Percentiles rank a stretch among this genome's conserved stretches.
These are phyloP conservation scores for Vicugna pacos DNA, from an alignment of 2,113 vertebrate species.

Conservation along the genomic window DNA sequence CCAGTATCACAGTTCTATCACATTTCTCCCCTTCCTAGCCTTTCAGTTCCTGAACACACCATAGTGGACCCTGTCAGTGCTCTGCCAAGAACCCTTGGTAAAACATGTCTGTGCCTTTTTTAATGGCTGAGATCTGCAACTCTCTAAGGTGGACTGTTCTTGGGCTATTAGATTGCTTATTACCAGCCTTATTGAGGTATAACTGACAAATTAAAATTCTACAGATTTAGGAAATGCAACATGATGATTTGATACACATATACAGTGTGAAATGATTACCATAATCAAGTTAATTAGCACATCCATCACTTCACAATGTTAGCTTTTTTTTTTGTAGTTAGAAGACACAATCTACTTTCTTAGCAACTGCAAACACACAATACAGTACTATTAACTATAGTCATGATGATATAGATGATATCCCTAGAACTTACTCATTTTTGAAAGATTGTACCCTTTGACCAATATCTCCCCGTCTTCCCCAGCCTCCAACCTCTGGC, in stretches of 20 bases:
- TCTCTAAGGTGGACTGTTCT: background rate
- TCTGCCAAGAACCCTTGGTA: background rate
- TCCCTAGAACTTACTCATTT: background rate
- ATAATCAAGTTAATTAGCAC: background rate
- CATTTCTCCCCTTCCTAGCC: background rate
- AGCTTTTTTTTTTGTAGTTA: background rate
- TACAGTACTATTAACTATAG: background rate
- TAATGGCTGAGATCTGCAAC: background rate
- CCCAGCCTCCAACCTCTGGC: background rate
- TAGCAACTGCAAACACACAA: background rate
- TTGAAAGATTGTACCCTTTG: background rate
- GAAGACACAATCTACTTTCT: background rate
- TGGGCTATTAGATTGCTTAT: background rate
- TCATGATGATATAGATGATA: background rate
- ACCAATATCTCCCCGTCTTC: background rate
- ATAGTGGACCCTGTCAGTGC: background rate
- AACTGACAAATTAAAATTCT: background rate
- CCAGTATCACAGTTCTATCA: background rate
- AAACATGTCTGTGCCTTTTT: background rate
- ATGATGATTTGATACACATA: background rate
- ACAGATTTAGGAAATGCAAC: background rate
- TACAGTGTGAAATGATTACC: background rate
- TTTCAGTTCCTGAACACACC: background rate
- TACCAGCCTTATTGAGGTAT: background rate
- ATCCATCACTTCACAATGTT: background rate